These are phyloP conservation scores for Dryocosmus kuriphilus DNA, from an alignment of 2,888 invertebrate species.

Conservation along the genomic window DNA sequence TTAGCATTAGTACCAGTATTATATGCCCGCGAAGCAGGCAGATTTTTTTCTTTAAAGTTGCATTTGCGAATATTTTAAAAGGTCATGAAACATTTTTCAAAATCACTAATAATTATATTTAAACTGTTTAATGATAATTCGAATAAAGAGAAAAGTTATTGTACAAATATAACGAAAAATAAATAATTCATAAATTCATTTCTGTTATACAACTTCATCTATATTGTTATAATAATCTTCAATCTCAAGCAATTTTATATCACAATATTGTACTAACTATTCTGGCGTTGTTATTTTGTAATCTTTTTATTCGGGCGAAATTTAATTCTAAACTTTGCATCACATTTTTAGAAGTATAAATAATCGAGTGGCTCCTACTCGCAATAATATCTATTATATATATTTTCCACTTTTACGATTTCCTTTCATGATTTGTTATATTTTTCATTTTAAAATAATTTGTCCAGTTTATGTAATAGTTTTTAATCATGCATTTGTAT, in stretches of 20 bases:
- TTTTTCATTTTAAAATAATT: background rate
- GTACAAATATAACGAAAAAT: too few relatives aligned
- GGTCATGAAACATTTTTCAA: too few relatives aligned
- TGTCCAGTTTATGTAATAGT: background rate
- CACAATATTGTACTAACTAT: background rate
- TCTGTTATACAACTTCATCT: background rate
- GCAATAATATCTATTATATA: background rate
- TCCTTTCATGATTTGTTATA: background rate
- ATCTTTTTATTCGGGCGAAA: background rate
- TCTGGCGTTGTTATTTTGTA: background rate
- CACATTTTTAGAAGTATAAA: background rate
- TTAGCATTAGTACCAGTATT: too few relatives aligned
- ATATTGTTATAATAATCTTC: constrained; percentile 13
- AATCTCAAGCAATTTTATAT: background rate
- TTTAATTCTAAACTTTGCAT: background rate
- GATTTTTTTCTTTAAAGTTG: too few relatives aligned
- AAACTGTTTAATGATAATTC: too few relatives aligned
- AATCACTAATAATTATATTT: too few relatives aligned
- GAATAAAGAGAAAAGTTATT: too few relatives aligned
- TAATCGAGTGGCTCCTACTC: background rate
- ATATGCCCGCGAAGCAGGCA: too few relatives aligned
- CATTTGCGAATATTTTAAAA: too few relatives aligned
- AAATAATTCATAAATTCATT: background rate
- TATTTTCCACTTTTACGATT: background rate
- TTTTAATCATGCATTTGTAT: background rate